Conservation (phyloP, 2,113 vertebrate species). For the Chrysochloris asiatica region DNA sequence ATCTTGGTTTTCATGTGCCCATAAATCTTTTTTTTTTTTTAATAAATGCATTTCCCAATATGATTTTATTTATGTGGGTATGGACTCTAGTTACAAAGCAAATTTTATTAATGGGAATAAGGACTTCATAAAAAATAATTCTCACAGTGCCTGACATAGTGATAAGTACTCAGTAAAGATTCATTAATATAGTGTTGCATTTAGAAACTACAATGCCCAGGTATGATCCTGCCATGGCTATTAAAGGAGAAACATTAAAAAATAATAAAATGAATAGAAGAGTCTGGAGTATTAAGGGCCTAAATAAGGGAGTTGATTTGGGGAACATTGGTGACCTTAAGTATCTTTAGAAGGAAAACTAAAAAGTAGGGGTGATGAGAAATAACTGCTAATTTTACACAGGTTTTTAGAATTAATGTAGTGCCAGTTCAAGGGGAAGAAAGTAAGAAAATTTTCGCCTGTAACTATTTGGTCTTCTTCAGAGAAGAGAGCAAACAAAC, state of each 20-base stretch:
- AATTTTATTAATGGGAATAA: slow-evolving; percentile 41
- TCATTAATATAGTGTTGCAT: background rate
- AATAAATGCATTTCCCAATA: slow-evolving; percentile 5
- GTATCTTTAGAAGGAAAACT: background rate
- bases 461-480: background rate
- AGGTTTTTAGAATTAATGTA: background rate
- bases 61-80: background rate
- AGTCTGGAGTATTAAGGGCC: background rate
- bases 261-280: background rate
- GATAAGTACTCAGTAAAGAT: slow-evolving; percentile 15
- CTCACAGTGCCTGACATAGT: background rate
- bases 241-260: background rate
- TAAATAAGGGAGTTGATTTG: background rate
- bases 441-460: background rate
- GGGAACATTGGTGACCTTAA: background rate
- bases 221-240: background rate
- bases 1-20: background rate
- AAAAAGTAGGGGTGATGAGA: background rate
- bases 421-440: background rate
- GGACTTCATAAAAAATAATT: slow-evolving; percentile 22
- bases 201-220: background rate
- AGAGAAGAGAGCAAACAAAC: background rate
- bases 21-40: background rate
- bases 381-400: background rate
- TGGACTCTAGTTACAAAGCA: slow-evolving; percentile 44